phyloP scores from a whole-genome alignment of 2,113 vertebrate species.

The Micronycteris hirsuta region DNA sequence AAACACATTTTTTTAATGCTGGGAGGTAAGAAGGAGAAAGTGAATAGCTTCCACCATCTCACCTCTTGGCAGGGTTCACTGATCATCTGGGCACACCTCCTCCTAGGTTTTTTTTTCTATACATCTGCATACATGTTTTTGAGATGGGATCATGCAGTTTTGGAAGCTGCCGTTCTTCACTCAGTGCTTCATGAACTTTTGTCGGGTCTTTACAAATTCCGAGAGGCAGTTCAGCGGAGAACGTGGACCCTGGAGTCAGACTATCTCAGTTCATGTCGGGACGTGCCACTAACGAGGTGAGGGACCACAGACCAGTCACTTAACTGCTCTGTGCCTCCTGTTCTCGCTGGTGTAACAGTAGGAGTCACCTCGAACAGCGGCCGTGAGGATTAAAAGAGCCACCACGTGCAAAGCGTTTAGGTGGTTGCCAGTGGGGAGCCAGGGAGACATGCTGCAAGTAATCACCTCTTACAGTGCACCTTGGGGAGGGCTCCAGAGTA shows the following conservation, averaged over 20 bases:
- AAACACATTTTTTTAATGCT: neutral
- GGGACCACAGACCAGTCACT: neutral
- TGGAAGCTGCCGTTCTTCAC: neutral
- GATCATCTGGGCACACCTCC: neutral
- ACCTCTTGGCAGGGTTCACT: rapidly evolving
- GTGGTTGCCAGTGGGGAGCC: rapidly evolving
- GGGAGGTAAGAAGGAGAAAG: neutral
- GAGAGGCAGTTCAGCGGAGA: neutral
- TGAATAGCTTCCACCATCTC: neutral
- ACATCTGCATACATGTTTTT: neutral
- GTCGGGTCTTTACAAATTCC: neutral
- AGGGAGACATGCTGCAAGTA: neutral
- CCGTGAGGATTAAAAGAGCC: neutral
- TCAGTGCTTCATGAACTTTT: neutral
- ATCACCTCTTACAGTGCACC: neutral
- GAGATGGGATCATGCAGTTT: neutral
- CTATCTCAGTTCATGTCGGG: rapidly evolving
- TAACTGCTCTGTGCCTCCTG: rapidly evolving
- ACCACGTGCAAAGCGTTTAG: too few species aligned
- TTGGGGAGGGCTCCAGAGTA: neutral
- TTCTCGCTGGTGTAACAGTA: too few species aligned
- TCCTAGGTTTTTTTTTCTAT: neutral
- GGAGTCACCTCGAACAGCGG: neutral
- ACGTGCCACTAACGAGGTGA: rapidly evolving
- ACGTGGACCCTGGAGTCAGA: neutral